A percentile compares a stretch with the other conserved stretches of the same genome.
Conservation (phyloP, 53 echinoderm and acorn worm genomes). For the Stichopus horrens region DNA sequence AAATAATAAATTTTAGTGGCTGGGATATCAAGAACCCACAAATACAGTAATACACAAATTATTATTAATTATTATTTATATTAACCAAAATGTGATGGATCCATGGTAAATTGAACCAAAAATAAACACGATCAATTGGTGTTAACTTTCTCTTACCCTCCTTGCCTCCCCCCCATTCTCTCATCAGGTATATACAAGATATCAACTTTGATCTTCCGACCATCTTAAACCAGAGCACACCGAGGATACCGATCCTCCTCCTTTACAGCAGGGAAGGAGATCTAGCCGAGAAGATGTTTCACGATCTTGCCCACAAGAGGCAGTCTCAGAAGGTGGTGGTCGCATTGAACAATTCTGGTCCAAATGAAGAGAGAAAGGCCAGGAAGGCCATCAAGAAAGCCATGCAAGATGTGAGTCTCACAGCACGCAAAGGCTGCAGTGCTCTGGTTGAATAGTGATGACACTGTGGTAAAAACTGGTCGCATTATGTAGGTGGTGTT, state of each 20-base stretch:
- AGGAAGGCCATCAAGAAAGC: slow-evolving; percentile 77
- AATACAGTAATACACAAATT: no score
- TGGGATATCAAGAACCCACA: no score
- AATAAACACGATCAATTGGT: no score
- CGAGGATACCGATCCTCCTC: slow-evolving; percentile 78
- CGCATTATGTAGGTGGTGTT: background rate
- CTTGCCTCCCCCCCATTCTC: background rate
- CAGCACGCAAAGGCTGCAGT: no score
- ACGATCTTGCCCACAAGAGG: slow-evolving; percentile 77
- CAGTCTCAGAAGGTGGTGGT: slow-evolving; percentile 69
- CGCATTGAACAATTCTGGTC: slow-evolving; percentile 71
- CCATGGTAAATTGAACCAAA: no score
- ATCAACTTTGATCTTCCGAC: slow-evolving; percentile 64
- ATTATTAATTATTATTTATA: no score
- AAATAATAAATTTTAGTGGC: no score
- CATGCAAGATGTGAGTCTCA: slow-evolving; percentile 80
- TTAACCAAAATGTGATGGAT: no score
- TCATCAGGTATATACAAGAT: slow-evolving; percentile 73
- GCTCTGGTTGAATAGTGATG: no score
- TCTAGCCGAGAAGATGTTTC: slow-evolving; percentile 83
- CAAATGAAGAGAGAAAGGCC: slow-evolving; percentile 70
- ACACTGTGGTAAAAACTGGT: background rate
- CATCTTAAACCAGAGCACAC: slow-evolving; percentile 67
- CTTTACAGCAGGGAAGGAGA: slow-evolving; percentile 89
- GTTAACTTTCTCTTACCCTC: background rate